phyloP scores from a whole-genome alignment of 2,888 invertebrate species.

The Mellilla xanthometata region DNA sequence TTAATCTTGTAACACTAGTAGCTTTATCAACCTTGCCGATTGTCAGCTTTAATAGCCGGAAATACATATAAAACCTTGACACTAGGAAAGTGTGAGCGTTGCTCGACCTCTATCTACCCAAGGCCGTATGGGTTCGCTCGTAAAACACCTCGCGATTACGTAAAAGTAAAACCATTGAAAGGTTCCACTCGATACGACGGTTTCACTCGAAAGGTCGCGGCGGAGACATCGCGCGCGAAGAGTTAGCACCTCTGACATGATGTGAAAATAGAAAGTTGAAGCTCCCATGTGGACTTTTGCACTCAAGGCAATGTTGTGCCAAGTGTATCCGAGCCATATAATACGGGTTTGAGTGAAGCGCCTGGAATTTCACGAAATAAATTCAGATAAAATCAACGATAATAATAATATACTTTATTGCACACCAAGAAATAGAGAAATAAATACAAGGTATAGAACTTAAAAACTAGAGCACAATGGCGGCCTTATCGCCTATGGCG shows the following conservation, averaged over 20 bases:
- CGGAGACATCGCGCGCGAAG: slow-evolving; percentile 10
- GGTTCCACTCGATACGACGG: slow-evolving; percentile 3
- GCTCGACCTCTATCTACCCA: slow-evolving; percentile 5
- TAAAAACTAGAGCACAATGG: no score
- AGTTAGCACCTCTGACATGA: slow-evolving; percentile 21
- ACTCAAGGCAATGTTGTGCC: no score
- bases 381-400: no score
- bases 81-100: slow-evolving; percentile 5
- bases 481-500: no score
- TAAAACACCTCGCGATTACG: slow-evolving; percentile 9
- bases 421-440: no score
- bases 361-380: no score
- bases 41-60: background rate
- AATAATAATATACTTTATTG: no score
- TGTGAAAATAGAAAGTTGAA: slow-evolving; percentile 27
- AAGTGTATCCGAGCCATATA: no score
- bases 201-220: slow-evolving; percentile 19
- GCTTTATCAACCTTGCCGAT: background rate
- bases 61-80: slow-evolving; percentile 8
- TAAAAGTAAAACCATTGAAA: slow-evolving; percentile 15
- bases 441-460: no score
- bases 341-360: no score
- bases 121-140: slow-evolving; percentile 6
- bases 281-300: slow-evolving; percentile 1
- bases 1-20: no score